Conservation (phyloP, 2,797 vertebrate species). For the Phataginus tetradactyla region DNA sequence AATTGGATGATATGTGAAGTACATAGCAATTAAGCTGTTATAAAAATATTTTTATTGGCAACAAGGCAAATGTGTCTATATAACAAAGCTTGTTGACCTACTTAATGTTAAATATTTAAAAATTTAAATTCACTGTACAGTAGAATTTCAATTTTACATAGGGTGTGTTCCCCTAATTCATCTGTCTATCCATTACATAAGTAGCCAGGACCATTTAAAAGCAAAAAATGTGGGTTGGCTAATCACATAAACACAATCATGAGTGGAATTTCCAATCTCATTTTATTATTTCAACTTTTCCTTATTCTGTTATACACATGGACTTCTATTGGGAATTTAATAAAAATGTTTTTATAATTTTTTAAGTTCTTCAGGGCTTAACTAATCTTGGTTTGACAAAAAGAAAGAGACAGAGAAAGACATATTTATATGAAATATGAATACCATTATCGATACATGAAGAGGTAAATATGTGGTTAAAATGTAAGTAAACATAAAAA, state of each 20-base stretch:
- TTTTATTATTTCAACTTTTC: background rate
- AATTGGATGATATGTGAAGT: background rate
- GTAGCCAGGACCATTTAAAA: conserved; percentile 46
- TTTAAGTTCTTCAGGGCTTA: background rate
- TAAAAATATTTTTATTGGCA: background rate
- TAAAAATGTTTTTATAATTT: conserved; percentile 41
- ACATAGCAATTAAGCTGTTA: background rate
- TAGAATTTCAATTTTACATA: conserved; percentile 46
- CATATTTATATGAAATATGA: background rate
- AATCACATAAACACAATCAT: conserved; percentile 62
- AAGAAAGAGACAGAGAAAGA: background rate
- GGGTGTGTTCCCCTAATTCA: background rate
- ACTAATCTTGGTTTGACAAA: background rate
- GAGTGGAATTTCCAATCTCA: background rate
- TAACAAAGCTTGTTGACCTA: background rate
- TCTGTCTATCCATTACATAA: background rate
- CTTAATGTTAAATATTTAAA: background rate
- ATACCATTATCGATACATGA: background rate
- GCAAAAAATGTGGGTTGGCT: background rate
- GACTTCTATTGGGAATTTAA: conserved; percentile 48
- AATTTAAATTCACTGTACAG: background rate
- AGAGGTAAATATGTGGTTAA: background rate
- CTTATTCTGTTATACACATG: conserved; percentile 15
- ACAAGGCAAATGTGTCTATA: background rate
- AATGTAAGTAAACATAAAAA: background rate